Evolutionary conservation across 2,797 vertebrate genomes (phyloP), one percentile per base, ranked within the genome.

Genomic region (Pangasius djambal): DNA sequence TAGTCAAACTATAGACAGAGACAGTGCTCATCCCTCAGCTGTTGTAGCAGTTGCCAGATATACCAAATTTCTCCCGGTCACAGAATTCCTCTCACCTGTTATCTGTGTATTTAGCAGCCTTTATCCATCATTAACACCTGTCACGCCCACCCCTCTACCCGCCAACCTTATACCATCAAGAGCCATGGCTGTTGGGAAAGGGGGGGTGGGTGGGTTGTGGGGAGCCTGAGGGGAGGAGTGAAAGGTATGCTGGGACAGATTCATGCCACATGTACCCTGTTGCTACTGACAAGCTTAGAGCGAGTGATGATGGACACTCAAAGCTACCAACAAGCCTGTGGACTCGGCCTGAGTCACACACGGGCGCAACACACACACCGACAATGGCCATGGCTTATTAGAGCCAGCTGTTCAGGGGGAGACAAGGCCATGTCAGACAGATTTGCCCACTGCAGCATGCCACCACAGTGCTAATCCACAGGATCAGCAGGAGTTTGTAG

Each of bases 61-160:
- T 88, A 78, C 86, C 25, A 31, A 88, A 91, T 91, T 91, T 90
- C 89, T 86, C 77, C 48, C 72, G 72, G 52, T 86, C 86, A 78
- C 87, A 13, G 91, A 93, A 93, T 92, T 93, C 92, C 92, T 93
- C 95, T 96, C 94, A 95, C 95, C 95, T 95, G 96, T 96, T 95
- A 95, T 92, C 94, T 94, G 94, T 90, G 90, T 91, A 89, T 94
- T 94, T 94, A 94, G 94, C 94, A 89, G 93, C 89, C 91, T 94
- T 92, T 92, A 86, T 91, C 89, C 90, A 92, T 96, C 95, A 94
- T 96, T 95, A 96, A 92, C 93, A 95, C 95, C 95, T 95, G 95
- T 95, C 95, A 95, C 7, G 91, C 90, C 92, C 87, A 63, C 0
- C 1, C 86, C 61, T 88, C 89, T 90, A 93, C 92, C 93, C 25